Evolutionary conservation across 2,797 vertebrate genomes (phyloP).

Genomic region (Chelon auratus): DNA sequence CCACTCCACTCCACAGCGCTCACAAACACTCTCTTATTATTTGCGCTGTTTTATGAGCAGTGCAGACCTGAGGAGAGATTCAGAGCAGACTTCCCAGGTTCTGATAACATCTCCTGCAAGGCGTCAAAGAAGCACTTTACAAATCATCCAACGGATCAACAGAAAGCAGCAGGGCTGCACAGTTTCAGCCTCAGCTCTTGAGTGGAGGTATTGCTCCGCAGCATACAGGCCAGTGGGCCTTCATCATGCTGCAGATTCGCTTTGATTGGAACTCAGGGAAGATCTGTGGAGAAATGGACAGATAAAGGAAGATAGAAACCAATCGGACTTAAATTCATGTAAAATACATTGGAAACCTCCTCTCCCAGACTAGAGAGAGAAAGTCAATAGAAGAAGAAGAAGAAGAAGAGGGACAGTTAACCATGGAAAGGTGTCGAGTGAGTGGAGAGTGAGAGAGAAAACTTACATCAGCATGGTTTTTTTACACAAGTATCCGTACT

Average conservation of each 20-base stretch:
- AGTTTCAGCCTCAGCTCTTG: slow-evolving; percentile 34
- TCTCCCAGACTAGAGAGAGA: no score
- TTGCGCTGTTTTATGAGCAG: slow-evolving; percentile 72
- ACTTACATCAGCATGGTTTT: no score
- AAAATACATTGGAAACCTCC: not conserved
- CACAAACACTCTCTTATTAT: slow-evolving; percentile 79
- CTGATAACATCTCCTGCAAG: slow-evolving; percentile 76
- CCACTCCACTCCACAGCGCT: slow-evolving; percentile 39
- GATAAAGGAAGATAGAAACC: not conserved
- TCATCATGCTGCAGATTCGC: slow-evolving; percentile 15
- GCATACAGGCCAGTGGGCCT: slow-evolving; percentile 5
- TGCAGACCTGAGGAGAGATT: slow-evolving; percentile 62
- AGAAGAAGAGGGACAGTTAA: no score
- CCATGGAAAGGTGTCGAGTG: no score
- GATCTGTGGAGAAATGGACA: not conserved
- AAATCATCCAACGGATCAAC: slow-evolving; percentile 49
- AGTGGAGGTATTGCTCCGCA: slow-evolving; percentile 1
- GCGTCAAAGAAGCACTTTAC: slow-evolving; percentile 67
- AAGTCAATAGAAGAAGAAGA: no score
- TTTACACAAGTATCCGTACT: no score
- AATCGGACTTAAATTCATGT: not conserved
- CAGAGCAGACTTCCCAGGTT: slow-evolving; percentile 55
- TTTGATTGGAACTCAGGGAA: not conserved
- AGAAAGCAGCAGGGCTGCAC: slow-evolving; percentile 38
- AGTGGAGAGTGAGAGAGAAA: no score